Evolutionary conservation across 2,113 vertebrate genomes (phyloP).

Genomic region (Grallaria varia): DNA sequence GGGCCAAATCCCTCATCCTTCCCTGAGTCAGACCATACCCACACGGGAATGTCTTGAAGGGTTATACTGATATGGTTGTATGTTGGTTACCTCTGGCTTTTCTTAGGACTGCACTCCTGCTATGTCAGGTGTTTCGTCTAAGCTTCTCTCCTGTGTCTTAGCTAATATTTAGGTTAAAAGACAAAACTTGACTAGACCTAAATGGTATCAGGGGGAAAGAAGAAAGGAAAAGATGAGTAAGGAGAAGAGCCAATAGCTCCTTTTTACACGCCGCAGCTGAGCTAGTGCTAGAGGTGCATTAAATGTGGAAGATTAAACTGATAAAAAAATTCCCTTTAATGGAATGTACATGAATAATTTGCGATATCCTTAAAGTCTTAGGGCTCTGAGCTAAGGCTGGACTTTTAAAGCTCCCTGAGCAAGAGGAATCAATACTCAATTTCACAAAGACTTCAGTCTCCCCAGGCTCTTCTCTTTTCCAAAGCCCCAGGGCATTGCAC

Average conservation of each 20-base stretch:
- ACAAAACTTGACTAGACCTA: neutral
- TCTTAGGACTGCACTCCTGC: neutral
- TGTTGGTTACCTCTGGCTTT: neutral
- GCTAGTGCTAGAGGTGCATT: neutral
- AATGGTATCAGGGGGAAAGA: neutral
- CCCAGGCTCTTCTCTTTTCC: neutral
- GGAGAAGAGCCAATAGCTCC: neutral
- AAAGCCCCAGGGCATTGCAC: neutral
- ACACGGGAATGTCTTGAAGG: neutral
- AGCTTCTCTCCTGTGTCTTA: neutral
- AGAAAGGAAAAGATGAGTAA: neutral
- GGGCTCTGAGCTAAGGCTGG: neutral
- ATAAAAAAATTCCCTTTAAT: neutral
- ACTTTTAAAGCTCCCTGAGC: neutral
- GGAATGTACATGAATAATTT: neutral
- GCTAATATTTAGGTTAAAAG: neutral
- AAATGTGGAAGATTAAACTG: neutral
- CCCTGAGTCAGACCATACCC: neutral
- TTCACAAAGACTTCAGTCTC: constrained; percentile 20
- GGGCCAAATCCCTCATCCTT: neutral
- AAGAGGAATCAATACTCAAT: constrained; percentile 58
- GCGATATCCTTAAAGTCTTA: neutral
- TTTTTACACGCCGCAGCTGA: neutral
- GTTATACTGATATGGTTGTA: fast-evolving
- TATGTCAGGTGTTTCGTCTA: neutral